Evolutionary conservation across 2,113 vertebrate genomes (phyloP), one percentile per base, ranked within the genome.

Genomic region (Microtus ochrogaster): DNA sequence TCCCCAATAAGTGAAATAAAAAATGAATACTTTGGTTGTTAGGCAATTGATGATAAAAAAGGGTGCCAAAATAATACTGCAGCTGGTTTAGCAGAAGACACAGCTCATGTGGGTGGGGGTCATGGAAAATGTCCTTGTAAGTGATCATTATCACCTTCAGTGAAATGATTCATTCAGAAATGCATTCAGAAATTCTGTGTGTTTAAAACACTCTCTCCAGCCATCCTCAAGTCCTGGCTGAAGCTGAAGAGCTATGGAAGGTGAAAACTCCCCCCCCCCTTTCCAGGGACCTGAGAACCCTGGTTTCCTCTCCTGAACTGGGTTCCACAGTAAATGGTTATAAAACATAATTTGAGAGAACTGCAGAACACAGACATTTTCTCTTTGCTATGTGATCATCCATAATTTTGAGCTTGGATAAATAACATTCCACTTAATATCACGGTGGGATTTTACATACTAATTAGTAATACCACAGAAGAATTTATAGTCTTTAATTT

Each of bases 401-500:
- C 24, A 19, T 85, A 81, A 55, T 94, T 91, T 66, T 92, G 65
- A 95, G 36, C 70, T 44, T 93, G 24, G 84, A 39, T 96, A 90
- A 96, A 96, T 93, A 97, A 79, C 44, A 16, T 84, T 3, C 73
- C 28, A 55, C 19, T 82, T 92, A 94, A 68, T 77, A 73, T 41
- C 28, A 92, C 79, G 79, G 5, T 88, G 70, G 33, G 14, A 85
- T 85, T 98, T 94, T 96, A 68, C 2, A 91, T 66, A 66, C 85
- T 87, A 94, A 91, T 88, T 84, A 77, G 22, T 87, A 73, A 47
- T 72, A 93, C 87, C 72, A 91, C 12, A 92, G 76, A 84, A 93
- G 21, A 95, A 81, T 81, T 28, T 84, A 74, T 65, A 41, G 83
- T 91, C 12, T 94, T 96, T 89, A 72, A 79, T 92, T 96, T 92